Base-by-base conservation (phyloP, 2,113 vertebrate genomes). In the Ctenodactylus gundi region DNA sequence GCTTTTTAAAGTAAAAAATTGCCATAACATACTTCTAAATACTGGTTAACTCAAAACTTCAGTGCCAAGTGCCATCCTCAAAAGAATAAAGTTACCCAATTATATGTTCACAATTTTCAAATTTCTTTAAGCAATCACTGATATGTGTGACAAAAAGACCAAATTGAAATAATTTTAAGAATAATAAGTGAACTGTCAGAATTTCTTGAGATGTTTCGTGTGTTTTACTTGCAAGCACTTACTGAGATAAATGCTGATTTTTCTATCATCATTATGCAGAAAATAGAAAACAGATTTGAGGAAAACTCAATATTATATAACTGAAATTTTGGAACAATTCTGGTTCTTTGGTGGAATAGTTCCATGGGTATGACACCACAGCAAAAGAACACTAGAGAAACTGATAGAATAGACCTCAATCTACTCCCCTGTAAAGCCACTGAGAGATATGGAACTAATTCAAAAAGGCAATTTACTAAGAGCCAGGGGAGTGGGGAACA, bases 101-200 rank as follows among this genome's bases (percentile, higher is more conserved):
- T 76, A 20, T 55, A 65, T 73, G 57, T 95, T 88, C 49, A 31
- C 44, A 84, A 81, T 70, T 72, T 81, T 93, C 67, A 80, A 64
- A 80, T 65, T 57, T 94, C 85, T 75, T 94, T 58, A 51, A 88
- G 51, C n/a, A n/a, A 72, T 17, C 64, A 58, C 41, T 72, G 23
- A 58, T 68, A 62, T 21, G 53, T 36, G 25, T 44, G 62, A 94
- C 73, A 87, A 92, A 67, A 94, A 96, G 91, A 27, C 58, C 53
- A 97, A 91, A 95, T 36, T 85, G 44, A 85, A 90, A 46, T 49
- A 39, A 14, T 73, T 90, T 90, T 46, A 88, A 96, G 77, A 88
- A 91, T 93, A 96, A 89, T 93, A 95, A 94, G 23, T 89, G 88
- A 90, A n/a, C 53, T 93, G 73, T 90, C 90, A 90, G 57, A 77